A percentile compares a stretch with the other conserved stretches of the same genome.
Evolutionary conservation across 2,113 vertebrate genomes (phyloP).

Genomic region (Erinaceus europaeus): DNA sequence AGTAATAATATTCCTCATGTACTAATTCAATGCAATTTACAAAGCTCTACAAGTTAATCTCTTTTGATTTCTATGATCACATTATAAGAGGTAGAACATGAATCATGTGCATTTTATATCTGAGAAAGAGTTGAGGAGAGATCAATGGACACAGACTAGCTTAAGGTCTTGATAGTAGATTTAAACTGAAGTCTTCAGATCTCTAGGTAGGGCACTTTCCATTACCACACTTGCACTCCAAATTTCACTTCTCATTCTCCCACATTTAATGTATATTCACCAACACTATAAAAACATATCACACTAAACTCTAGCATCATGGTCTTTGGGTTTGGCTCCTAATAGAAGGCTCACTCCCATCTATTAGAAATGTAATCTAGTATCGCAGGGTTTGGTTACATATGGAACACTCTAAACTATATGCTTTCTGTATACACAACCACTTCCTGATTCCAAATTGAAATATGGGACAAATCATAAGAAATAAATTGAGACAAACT

Average conservation of each 20-base stretch:
- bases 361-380: constrained; percentile 3
- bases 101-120: neutral
- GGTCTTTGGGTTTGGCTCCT: constrained; percentile 43
- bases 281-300: constrained; percentile 12
- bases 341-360: constrained; percentile 51
- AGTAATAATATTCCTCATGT: neutral
- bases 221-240: neutral
- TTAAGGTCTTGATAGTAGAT: neutral
- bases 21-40: neutral
- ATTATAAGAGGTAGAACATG: neutral
- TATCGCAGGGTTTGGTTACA: constrained; percentile 43
- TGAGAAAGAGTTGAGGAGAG: neutral
- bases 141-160: neutral
- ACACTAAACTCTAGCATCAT: constrained; percentile 18
- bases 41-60: neutral
- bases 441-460: constrained; percentile 52
- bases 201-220: neutral
- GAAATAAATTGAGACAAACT: constrained; percentile 19
- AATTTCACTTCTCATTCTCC: constrained; percentile 31
- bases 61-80: neutral
- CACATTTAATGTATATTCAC: neutral
- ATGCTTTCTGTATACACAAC: constrained; percentile 19
- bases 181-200: neutral
- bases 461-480: constrained; percentile 45
- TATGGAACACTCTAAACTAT: constrained; percentile 44